A percentile compares a stretch with the other conserved stretches of the same genome.
These are phyloP conservation scores for Cryptus viduatorius DNA, from an alignment of 2,888 invertebrate species.

Conservation along the genomic window DNA sequence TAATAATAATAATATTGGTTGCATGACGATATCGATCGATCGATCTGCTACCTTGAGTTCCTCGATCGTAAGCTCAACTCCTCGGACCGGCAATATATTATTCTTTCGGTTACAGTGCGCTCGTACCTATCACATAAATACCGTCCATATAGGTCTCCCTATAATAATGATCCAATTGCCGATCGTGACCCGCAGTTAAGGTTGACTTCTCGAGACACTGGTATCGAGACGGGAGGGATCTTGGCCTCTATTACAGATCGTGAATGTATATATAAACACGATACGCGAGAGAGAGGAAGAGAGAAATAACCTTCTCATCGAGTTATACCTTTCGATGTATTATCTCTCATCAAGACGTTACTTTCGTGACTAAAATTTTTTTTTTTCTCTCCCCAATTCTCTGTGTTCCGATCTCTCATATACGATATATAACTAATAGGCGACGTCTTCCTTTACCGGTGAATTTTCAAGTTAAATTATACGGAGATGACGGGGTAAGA, in stretches of 20 bases:
- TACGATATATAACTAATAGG: conserved; percentile 1
- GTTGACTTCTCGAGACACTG: conserved; percentile 32
- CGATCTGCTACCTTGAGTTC: background rate
- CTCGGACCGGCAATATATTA: conserved; percentile 13
- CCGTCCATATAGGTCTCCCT: conserved; percentile 18
- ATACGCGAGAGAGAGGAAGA: background rate
- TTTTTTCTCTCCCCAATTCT: background rate
- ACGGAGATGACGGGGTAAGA: conserved; percentile 12
- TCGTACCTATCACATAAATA: background rate
- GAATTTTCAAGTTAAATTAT: conserved; percentile 28
- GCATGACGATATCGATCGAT: conserved; percentile 7
- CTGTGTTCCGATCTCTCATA: background rate
- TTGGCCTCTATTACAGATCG: conserved; percentile 25
- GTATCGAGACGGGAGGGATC: conserved; percentile 22
- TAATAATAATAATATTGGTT: background rate
- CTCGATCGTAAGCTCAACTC: conserved; percentile 13
- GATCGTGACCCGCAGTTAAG: conserved; percentile 49
- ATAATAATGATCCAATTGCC: conserved; percentile 51
- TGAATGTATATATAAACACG: conserved; percentile 21
- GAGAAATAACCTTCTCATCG: conserved; percentile 12
- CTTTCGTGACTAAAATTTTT: conserved; percentile 1
- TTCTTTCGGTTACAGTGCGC: conserved; percentile 12
- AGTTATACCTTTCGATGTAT: conserved; percentile 26
- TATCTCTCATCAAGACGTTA: background rate
- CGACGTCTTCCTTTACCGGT: background rate